A percentile compares a stretch with the other conserved stretches of the same genome.
These are phyloP conservation scores for Pocillopora damicornis DNA, from an alignment of 64 coral and sea anemone species.

Conservation along the genomic window DNA sequence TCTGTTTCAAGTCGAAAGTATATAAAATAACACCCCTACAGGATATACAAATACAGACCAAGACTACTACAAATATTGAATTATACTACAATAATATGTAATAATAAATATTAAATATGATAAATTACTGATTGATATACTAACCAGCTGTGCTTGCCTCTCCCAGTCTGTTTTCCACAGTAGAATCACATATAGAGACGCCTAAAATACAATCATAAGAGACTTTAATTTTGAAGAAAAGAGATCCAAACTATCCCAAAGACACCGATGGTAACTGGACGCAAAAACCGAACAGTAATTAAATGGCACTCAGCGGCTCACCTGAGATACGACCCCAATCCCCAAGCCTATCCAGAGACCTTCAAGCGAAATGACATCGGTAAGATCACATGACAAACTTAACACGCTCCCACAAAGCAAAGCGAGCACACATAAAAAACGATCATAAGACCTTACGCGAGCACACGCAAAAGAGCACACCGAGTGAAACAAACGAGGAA, in stretches of 20 bases:
- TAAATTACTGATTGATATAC: not conserved
- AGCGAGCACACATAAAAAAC: too few relatives aligned
- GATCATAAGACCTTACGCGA: too few relatives aligned
- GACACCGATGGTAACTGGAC: not conserved
- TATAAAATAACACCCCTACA: too few relatives aligned
- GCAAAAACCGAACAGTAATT: not conserved
- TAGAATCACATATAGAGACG: constrained; percentile 28
- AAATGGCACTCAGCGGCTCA: not conserved
- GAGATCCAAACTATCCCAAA: too few relatives aligned
- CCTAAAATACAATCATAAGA: constrained; percentile 28
- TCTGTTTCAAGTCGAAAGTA: too few relatives aligned
- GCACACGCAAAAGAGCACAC: too few relatives aligned
- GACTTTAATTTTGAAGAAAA: not conserved
- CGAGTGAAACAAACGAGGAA: too few relatives aligned
- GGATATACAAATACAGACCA: too few relatives aligned
- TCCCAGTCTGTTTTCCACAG: constrained; percentile 67
- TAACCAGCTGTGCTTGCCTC: constrained; percentile 58
- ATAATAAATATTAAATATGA: not conserved
- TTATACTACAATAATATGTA: too few relatives aligned
- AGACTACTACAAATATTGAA: too few relatives aligned
- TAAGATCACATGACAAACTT: not conserved
- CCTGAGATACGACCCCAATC: not conserved
- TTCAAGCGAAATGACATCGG: constrained; percentile 10
- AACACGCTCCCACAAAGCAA: too few relatives aligned
- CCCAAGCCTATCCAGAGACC: constrained; percentile 40